Evolutionary conservation across 2,888 invertebrate species (phyloP).

Genomic region (Parascotia fuliginaria): DNA sequence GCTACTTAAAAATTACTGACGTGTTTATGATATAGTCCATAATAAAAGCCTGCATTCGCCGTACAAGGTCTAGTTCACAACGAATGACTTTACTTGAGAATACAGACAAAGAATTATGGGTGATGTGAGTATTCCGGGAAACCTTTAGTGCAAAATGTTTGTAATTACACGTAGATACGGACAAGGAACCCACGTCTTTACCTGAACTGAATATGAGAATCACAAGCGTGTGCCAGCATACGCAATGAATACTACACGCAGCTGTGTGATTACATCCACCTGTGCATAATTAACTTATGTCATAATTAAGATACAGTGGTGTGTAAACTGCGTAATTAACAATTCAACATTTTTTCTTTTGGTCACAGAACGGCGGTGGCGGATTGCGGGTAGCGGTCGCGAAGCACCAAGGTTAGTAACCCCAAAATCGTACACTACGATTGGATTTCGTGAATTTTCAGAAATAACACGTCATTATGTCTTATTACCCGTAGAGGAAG

Average conservation of each 20-base stretch:
- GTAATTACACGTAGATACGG: constrained; percentile 61
- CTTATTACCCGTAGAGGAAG: constrained; percentile 80
- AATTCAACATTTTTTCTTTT: constrained; percentile 64
- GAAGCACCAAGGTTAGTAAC: constrained; percentile 78
- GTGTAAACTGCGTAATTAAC: constrained; percentile 71
- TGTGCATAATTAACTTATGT: constrained; percentile 64
- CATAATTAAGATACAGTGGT: constrained; percentile 68
- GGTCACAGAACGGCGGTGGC: constrained; percentile 71
- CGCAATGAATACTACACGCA: constrained; percentile 37
- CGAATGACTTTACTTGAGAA: constrained; percentile 47
- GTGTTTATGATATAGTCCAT: constrained; percentile 33
- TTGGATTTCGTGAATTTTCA: constrained; percentile 82
- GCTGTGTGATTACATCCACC: constrained; percentile 62
- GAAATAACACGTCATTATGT: constrained; percentile 81
- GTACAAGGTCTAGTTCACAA: constrained; percentile 48
- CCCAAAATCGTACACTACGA: constrained; percentile 68
- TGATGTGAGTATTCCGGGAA: constrained; percentile 49
- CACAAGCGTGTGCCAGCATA: constrained; percentile 50
- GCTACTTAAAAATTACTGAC: constrained; percentile 54
- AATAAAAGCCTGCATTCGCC: constrained; percentile 47
- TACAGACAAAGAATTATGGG: constrained; percentile 51
- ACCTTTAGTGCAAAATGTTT: constrained; percentile 52
- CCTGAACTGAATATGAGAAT: constrained; percentile 48
- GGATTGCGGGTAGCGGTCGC: constrained; percentile 67
- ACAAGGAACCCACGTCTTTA: constrained; percentile 47